Base-by-base conservation (phyloP, 2,797 vertebrate genomes). In the Hoplostethus mediterraneus region DNA sequence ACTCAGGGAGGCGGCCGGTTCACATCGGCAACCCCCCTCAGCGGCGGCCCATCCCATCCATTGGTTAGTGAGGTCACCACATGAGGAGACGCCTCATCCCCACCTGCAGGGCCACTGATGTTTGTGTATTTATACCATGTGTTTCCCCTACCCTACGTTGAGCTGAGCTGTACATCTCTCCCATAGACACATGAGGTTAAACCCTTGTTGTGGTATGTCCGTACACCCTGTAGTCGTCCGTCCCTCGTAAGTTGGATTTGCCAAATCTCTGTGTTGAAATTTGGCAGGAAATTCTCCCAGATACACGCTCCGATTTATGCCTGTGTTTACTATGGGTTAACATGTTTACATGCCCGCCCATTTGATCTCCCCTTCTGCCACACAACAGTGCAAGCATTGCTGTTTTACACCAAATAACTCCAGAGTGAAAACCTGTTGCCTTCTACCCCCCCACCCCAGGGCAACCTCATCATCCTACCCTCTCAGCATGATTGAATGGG, bases 41-140 rank as follows among this genome's bases (percentile, higher is more conserved):
- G 64, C 94, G 96, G 84, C 89, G 96, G 55, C 94, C 96, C 81
- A 96, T 96, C 85, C 97, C 96, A 67, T 95, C 97, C 89, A 96
- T 97, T 84, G 98, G 98, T 99, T 91, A 99, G 98, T 99, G 94
- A 87, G 90, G 89, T 94, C 89, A 87, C 80, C 77, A 86, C 70
- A 81, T 75, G 82, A 89, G 86, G 89, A 89, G 79, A 83, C 64
- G 71, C 65, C 61, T 65, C 71, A 67, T 79, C 84, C 65, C 81
- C 83, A 79, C 79, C 69, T 71, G 77, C 86, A 87, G 89, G 83
- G 81, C 87, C 82, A 81, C 85, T 87, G 87, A 89, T 91, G 88
- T 92, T 90, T 87, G 88, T 93, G 82, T 86, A 70, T 82, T 87
- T 83, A 83, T 74, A 80, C 84, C 87, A 82, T 92, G 79, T 86